Percentiles rank a stretch among this genome's conserved stretches.
Evolutionary conservation across 2,113 vertebrate genomes (phyloP).

Genomic region (Tetrao urogallus): DNA sequence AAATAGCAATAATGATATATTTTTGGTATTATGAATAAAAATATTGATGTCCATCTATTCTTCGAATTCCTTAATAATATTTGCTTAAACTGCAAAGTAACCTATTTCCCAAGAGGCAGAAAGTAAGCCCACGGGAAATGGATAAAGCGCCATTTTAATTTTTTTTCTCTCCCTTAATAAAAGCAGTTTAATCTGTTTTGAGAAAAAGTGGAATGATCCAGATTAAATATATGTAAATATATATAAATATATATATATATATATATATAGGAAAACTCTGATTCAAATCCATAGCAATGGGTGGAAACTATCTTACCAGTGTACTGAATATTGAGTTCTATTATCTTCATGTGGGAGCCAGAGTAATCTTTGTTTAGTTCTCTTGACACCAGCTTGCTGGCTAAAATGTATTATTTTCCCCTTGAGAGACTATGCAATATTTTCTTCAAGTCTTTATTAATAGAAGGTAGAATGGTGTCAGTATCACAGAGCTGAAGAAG

Average conservation of each 20-base stretch:
- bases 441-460: neutral
- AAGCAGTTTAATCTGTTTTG: neutral
- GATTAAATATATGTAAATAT: neutral
- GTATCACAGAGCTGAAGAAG: neutral
- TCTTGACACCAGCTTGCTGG: neutral
- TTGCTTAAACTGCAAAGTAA: neutral
- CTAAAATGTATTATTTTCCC: neutral
- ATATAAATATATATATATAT: neutral
- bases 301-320: neutral
- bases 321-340: neutral
- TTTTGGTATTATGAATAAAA: neutral
- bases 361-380: neutral
- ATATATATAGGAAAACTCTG: neutral
- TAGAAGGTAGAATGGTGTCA: neutral
- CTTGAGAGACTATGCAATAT: neutral
- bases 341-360: neutral
- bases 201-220: neutral
- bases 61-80: neutral
- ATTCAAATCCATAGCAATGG: neutral
- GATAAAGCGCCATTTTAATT: neutral
- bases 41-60: neutral
- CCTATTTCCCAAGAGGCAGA: neutral
- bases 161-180: neutral
- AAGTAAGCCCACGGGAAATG: neutral
- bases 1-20: neutral